phyloP scores from a whole-genome alignment of 2,113 vertebrate species.

The Hippocampus mohnikei region DNA sequence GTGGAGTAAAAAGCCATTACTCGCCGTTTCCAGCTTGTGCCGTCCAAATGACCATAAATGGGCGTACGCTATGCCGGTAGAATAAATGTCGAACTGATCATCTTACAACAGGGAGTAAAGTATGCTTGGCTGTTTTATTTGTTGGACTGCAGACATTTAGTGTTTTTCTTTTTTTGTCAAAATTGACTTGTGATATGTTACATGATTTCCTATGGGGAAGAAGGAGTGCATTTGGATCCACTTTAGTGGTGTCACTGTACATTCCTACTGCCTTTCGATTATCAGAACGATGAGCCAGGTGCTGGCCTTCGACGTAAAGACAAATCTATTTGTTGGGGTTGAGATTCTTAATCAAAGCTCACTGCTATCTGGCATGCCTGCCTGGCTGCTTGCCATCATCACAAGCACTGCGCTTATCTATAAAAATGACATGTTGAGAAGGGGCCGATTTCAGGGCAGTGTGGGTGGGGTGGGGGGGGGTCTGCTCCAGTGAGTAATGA shows the following conservation, averaged over 20 bases:
- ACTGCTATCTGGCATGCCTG: conserved; percentile 7
- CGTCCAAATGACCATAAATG: neutral
- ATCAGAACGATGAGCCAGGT: too few relatives aligned
- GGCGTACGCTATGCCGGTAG: too few relatives aligned
- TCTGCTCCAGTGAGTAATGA: neutral
- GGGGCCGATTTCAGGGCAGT: neutral
- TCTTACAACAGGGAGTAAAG: neutral
- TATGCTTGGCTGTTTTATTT: neutral
- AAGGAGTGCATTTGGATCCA: too few relatives aligned
- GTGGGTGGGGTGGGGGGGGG: neutral
- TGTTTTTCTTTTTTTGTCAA: neutral
- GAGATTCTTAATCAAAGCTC: neutral
- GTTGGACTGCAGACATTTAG: neutral
- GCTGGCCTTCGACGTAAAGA: too few relatives aligned
- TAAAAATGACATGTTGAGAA: neutral
- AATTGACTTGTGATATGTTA: neutral
- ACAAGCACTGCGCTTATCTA: neutral
- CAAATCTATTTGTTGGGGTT: neutral
- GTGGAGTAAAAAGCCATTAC: neutral
- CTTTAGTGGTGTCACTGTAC: too few relatives aligned
- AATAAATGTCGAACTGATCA: too few relatives aligned
- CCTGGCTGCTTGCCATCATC: neutral
- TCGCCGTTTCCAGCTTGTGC: neutral
- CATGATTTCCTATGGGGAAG: neutral
- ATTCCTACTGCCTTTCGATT: too few relatives aligned